Base-by-base conservation (phyloP, 2,113 vertebrate species). In the Camelus bactrianus region DNA sequence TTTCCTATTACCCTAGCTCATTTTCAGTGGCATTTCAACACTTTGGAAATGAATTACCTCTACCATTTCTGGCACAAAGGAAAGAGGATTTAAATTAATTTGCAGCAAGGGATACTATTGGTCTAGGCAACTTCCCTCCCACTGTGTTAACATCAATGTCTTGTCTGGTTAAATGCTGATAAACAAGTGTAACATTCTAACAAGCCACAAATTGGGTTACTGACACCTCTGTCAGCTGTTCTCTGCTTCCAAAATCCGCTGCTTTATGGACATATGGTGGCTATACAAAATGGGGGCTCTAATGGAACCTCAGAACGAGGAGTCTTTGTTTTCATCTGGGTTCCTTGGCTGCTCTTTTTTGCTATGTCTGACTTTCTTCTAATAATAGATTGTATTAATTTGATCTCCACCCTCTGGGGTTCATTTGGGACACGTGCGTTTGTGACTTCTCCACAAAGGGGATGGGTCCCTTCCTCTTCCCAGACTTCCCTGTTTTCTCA, bases 151-250 rank as follows among this genome's bases (percentile, higher is more conserved):
- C 96, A 75, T 97, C 96, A 17, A 42, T 82, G 95, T 96, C 97
- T 96, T 96, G 50, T 96, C 96, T 94, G 0, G 20, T 97, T 96
- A 97, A 97, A 91, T 8, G 95, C 95, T 95, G 67, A 96, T 79
- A 97, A 98, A 97, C 89, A 86, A 97, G 97, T 28, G 90, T 69
- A 88, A 96, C 97, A 64, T 83, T 90, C 91, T 76, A 97, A 82
- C 87, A 52, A 93, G 93, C 32, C 98, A 82, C 98, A 97, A 64
- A 89, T 48, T 93, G 96, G 98, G 98, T 97, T 97, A 90, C n/a
- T 96, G 98, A 91, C 97, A 84, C 92, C 95, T 69, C 96, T 9
- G 65, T 97, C 84, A 93, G 96, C 97, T n/a, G 90, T 3, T 82
- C 91, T 65, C 94, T 38, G 56, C 6, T 70, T 76, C 80, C 15